Percentiles rank a stretch among this genome's conserved stretches.
phyloP scores from a whole-genome alignment of 2,888 invertebrate species.

The Torymus aiolomorphi region DNA sequence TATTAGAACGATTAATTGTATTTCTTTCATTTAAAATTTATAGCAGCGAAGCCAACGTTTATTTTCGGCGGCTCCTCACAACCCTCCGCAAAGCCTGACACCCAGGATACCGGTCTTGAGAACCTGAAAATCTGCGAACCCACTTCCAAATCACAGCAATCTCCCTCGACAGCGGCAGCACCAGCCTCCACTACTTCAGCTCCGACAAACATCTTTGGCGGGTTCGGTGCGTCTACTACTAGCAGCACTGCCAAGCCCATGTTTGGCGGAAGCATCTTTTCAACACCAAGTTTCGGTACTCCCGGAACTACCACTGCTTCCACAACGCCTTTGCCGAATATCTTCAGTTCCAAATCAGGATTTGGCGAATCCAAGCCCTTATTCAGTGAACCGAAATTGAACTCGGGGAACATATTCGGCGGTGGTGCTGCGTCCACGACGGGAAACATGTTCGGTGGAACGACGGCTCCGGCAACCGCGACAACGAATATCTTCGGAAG shows the following conservation, averaged over 20 bases:
- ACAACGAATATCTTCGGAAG: constrained; percentile 49
- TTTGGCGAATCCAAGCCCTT: constrained; percentile 15
- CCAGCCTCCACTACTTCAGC: constrained; percentile 46
- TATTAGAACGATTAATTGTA: background rate
- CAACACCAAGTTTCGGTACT: background rate
- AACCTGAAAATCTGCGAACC: constrained; percentile 66
- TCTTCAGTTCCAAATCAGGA: constrained; percentile 7
- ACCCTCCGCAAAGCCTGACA: constrained; percentile 38
- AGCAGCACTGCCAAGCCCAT: constrained; percentile 52
- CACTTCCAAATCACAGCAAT: constrained; percentile 43
- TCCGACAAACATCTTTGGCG: constrained; percentile 61
- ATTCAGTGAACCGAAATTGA: constrained; percentile 34
- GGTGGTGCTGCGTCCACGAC: constrained; percentile 49
- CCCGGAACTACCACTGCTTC: background rate
- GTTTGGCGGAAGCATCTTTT: constrained; percentile 57
- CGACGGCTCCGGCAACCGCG: constrained; percentile 42
- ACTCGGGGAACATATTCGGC: constrained; percentile 55
- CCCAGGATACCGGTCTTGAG: constrained; percentile 55
- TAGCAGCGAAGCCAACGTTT: constrained; percentile 47
- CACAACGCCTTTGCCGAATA: background rate
- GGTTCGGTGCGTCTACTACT: constrained; percentile 36
- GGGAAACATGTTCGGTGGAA: constrained; percentile 53
- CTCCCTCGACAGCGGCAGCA: constrained; percentile 5
- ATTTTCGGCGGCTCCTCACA: constrained; percentile 53
- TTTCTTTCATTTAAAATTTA: background rate